phyloP scores from a whole-genome alignment of 2,888 invertebrate species.

The Hydroisotoma schaefferi region DNA sequence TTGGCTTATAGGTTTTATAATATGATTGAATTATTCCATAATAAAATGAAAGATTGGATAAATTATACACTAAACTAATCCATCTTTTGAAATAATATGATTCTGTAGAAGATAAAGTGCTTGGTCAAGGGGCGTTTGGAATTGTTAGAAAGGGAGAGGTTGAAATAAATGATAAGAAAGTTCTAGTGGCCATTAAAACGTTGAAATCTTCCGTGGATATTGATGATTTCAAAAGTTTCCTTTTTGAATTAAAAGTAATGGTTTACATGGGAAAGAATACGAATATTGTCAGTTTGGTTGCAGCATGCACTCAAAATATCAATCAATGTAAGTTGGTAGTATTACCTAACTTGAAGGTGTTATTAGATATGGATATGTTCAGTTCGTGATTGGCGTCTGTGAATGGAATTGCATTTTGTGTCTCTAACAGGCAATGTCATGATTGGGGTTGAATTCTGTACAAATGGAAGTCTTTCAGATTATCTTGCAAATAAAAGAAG shows the following conservation, averaged over 20 bases:
- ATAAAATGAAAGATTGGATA: neutral
- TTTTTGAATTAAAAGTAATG: constrained; percentile 37
- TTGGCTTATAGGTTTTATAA: constrained; percentile 22
- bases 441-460: constrained; percentile 39
- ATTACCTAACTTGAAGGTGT: neutral
- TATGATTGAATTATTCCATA: too few species aligned
- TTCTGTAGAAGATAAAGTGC: constrained; percentile 26
- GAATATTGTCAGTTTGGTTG: constrained; percentile 38
- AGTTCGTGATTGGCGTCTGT: neutral
- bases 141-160: constrained; percentile 34
- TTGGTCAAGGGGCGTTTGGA: constrained; percentile 37
- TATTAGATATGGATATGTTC: too few species aligned
- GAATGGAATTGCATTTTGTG: neutral
- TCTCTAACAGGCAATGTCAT: constrained; percentile 26
- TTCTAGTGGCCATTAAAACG: constrained; percentile 34
- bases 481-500: constrained; percentile 14
- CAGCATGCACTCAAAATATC: constrained; percentile 31
- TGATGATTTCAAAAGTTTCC: constrained; percentile 38
- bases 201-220: constrained; percentile 31
- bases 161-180: neutral
- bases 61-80: neutral
- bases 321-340: constrained; percentile 23
- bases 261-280: constrained; percentile 33
- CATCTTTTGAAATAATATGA: neutral
- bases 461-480: constrained; percentile 31